Conservation (phyloP, 2,797 vertebrate genomes). For the Mus caroli region DNA sequence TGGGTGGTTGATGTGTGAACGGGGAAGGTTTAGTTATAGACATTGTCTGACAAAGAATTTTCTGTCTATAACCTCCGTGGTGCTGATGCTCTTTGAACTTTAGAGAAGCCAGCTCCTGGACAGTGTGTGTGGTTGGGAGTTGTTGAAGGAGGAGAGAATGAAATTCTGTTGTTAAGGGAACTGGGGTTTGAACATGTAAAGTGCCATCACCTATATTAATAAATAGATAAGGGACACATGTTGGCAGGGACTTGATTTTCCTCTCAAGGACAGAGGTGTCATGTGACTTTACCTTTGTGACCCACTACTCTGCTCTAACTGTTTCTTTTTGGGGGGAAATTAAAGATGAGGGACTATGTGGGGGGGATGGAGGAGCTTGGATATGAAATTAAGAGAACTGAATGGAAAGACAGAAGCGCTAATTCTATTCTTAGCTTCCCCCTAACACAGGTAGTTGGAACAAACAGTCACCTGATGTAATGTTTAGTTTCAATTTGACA, state of each 20-base stretch:
- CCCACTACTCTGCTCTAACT: background rate
- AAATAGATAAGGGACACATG: background rate
- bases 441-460: background rate
- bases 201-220: background rate
- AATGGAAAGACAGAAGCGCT: background rate
- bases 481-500: background rate
- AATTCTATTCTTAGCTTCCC: background rate
- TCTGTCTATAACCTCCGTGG: background rate
- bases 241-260: background rate
- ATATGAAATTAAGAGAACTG: background rate
- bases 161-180: background rate
- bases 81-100: background rate
- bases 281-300: background rate
- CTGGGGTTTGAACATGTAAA: background rate
- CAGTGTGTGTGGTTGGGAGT: too few relatives aligned
- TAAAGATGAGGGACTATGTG: background rate
- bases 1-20: background rate
- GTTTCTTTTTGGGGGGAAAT: background rate
- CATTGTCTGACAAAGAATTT: constrained; percentile 7
- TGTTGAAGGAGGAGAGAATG: background rate
- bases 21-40: background rate
- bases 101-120: background rate
- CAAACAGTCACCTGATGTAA: background rate
- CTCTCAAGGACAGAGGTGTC: background rate
- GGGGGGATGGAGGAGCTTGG: too few relatives aligned